Conservation (phyloP, 2,113 vertebrate species). For the Ochotona curzoniae region DNA sequence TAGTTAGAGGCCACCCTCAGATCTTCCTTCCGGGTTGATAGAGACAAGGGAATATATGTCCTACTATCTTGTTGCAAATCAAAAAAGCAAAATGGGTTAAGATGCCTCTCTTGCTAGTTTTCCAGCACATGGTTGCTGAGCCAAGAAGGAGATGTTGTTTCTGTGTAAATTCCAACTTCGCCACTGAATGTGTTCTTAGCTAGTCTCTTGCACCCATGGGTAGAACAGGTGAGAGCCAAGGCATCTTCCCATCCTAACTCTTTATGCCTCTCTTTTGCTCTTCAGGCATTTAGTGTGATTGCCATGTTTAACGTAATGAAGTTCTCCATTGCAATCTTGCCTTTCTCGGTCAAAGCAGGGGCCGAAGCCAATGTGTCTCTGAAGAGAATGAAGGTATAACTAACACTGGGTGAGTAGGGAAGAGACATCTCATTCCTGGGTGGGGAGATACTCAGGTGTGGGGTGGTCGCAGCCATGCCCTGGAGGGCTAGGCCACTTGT, state of each 20-base stretch:
- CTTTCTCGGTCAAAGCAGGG: slow-evolving; percentile 85
- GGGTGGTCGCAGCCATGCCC: background rate
- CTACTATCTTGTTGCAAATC: background rate
- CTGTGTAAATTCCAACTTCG: background rate
- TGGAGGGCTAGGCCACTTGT: background rate
- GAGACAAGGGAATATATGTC: background rate
- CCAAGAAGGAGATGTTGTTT: background rate
- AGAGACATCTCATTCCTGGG: background rate
- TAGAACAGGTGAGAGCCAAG: background rate
- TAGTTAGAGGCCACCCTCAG: background rate
- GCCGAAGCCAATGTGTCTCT: slow-evolving; percentile 86
- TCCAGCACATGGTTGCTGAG: slow-evolving; percentile 33
- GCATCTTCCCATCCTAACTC: background rate
- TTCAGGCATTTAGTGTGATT: slow-evolving; percentile 90
- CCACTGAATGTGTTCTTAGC: background rate
- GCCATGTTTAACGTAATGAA: slow-evolving; percentile 90
- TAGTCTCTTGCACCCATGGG: background rate
- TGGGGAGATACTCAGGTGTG: background rate
- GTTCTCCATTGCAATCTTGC: slow-evolving; percentile 85
- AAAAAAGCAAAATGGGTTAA: background rate
- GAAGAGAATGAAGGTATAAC: slow-evolving; percentile 85
- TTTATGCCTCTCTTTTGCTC: slow-evolving; percentile 26
- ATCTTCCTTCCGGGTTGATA: background rate
- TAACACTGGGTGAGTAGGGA: slow-evolving; percentile 68
- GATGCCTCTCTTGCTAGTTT: background rate